A percentile compares a stretch with the other conserved stretches of the same genome.
Evolutionary conservation across 2,888 invertebrate species (phyloP).

Genomic region (Graphium colonna): DNA sequence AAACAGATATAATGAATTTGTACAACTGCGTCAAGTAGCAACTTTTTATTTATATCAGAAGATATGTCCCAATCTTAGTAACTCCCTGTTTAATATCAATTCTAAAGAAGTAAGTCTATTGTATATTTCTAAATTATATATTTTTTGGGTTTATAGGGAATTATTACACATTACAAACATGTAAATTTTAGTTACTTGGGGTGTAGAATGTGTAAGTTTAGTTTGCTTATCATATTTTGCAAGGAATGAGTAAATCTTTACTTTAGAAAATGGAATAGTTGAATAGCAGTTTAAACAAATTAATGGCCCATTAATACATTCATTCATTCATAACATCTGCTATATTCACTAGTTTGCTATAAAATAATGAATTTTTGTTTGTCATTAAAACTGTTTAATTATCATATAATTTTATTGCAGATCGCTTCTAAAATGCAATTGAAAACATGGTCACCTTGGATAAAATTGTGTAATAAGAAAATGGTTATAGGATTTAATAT

Average conservation of each 20-base stretch:
- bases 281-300: too few species aligned
- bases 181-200: neutral
- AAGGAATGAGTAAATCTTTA: neutral
- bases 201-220: neutral
- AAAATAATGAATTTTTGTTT: too few species aligned
- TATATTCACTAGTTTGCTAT: too few species aligned
- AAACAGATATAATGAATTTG: slow-evolving; percentile 41
- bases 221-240: neutral
- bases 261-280: too few species aligned
- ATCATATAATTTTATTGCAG: too few species aligned
- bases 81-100: slow-evolving; percentile 38
- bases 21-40: slow-evolving; percentile 47
- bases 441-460: slow-evolving; percentile 40
- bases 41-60: slow-evolving; percentile 45
- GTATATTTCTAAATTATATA: neutral
- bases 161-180: neutral
- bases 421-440: slow-evolving; percentile 41
- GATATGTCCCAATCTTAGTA: slow-evolving; percentile 40
- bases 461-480: slow-evolving; percentile 57
- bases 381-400: too few species aligned
- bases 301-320: too few species aligned
- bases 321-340: too few species aligned
- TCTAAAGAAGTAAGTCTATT: slow-evolving; percentile 38
- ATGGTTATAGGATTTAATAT: slow-evolving; percentile 45
- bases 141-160: neutral